Conservation (phyloP, 2,113 vertebrate species). For the Pomatostomus ruficeps region DNA sequence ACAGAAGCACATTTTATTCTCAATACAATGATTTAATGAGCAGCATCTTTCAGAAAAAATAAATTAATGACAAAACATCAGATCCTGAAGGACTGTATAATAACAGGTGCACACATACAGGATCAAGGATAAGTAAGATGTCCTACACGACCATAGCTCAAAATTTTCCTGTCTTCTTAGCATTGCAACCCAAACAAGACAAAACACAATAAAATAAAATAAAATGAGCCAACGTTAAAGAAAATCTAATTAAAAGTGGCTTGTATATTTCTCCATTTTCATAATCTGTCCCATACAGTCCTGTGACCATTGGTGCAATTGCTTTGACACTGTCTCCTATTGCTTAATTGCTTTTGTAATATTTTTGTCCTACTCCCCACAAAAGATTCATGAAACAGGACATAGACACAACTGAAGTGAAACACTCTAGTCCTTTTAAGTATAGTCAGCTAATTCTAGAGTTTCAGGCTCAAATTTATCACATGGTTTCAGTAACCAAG, state of each 20-base stretch:
- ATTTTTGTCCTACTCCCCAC: not conserved
- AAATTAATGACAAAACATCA: not conserved
- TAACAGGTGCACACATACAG: fast-evolving
- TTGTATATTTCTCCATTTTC: not conserved
- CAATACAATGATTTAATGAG: not conserved
- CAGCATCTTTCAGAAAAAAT: not conserved
- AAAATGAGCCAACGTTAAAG: not conserved
- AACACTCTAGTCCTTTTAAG: not conserved
- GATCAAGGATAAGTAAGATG: not conserved
- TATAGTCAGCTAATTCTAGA: not conserved
- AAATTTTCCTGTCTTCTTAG: not conserved
- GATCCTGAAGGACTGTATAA: not conserved
- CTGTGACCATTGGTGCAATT: not conserved
- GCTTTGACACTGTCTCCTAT: not conserved
- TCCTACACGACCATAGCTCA: not conserved
- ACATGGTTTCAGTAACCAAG: not conserved
- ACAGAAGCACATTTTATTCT: not conserved
- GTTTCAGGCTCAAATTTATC: not conserved
- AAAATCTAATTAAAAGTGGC: not conserved
- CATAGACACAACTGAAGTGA: not conserved
- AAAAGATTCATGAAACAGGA: not conserved
- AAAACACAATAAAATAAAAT: not conserved
- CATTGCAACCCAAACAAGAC: not conserved
- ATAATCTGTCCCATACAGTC: no score
- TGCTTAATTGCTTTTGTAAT: not conserved